A percentile compares a stretch with the other conserved stretches of the same genome.
Evolutionary conservation across 2,888 invertebrate species (phyloP).

Genomic region (Neelides folsomi): DNA sequence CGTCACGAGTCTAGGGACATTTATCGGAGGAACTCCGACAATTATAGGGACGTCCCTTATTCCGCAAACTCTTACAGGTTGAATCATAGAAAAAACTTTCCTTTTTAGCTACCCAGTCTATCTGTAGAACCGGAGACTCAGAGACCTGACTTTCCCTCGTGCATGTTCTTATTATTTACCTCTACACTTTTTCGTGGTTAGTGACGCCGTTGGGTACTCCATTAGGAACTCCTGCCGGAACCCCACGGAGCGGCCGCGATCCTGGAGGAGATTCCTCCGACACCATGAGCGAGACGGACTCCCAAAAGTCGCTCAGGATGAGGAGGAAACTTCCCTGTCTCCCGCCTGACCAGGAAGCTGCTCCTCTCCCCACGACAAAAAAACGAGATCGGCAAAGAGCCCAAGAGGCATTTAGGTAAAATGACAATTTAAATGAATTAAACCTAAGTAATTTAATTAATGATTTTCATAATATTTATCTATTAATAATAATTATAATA

Average conservation of each 20-base stretch:
- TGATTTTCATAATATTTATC: too few species aligned
- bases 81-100: conserved; percentile 6
- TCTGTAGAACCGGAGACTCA: not conserved
- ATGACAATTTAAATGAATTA: too few species aligned
- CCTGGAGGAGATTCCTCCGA: conserved; percentile 40
- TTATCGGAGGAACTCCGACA: conserved; percentile 25
- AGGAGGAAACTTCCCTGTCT: conserved; percentile 41
- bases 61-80: conserved; percentile 28
- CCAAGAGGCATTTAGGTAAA: conserved; percentile 36
- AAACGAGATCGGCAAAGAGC: conserved; percentile 36
- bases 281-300: conserved; percentile 41
- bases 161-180: not conserved
- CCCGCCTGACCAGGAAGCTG: conserved; percentile 41
- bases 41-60: conserved; percentile 24
- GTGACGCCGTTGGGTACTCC: conserved; percentile 37
- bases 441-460: too few species aligned
- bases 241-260: conserved; percentile 37
- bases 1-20: conserved; percentile 33
- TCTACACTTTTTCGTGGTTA: conserved; percentile 29
- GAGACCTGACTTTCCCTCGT: not conserved
- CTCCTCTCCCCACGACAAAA: conserved; percentile 38
- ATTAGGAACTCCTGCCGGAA: conserved; percentile 35
- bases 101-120: conserved; percentile 8
- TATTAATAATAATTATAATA: too few species aligned
- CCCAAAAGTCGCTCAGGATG: conserved; percentile 40